phyloP scores from a whole-genome alignment of 2,113 vertebrate genomes.

The Herpetotheres cachinnans region DNA sequence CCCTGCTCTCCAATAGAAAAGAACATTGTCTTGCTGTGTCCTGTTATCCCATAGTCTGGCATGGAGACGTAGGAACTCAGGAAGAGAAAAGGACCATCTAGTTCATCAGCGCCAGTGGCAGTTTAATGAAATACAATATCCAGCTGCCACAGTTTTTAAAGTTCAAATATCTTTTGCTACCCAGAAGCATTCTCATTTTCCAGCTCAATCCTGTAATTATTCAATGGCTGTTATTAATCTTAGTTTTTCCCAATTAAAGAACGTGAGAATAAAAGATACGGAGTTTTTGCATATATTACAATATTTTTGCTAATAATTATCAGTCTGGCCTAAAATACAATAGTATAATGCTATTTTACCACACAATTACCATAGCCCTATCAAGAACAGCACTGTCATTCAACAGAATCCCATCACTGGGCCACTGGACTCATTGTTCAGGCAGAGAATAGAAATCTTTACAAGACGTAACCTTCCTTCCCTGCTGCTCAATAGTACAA shows the following conservation, averaged over 20 bases:
- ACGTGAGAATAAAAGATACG: background rate
- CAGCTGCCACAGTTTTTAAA: background rate
- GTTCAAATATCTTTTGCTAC: constrained; percentile 30
- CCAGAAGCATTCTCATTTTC: constrained; percentile 24
- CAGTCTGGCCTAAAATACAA: constrained; percentile 2
- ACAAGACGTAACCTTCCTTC: constrained; percentile 26
- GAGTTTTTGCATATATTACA: constrained; percentile 32
- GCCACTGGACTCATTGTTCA: constrained; percentile 38
- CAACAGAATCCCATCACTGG: constrained; percentile 29
- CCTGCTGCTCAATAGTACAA: constrained; percentile 39
- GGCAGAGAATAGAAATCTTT: constrained; percentile 41
- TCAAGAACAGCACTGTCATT: constrained; percentile 40
- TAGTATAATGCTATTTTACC: background rate
- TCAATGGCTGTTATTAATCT: constrained; percentile 31
- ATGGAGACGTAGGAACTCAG: background rate
- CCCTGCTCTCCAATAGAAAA: background rate
- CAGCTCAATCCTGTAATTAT: constrained; percentile 8
- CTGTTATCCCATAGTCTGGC: background rate
- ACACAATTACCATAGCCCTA: background rate
- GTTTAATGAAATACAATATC: constrained; percentile 31
- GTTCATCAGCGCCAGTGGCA: background rate
- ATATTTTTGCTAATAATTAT: constrained; percentile 42
- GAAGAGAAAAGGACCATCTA: constrained; percentile 24
- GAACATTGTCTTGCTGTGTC: constrained; percentile 11
- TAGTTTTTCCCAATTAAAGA: constrained; percentile 37